Evolutionary conservation across 1,140 invertebrate species (phyloP), one percentile per base, ranked within the genome.

Genomic region (Achatina immaculata): DNA sequence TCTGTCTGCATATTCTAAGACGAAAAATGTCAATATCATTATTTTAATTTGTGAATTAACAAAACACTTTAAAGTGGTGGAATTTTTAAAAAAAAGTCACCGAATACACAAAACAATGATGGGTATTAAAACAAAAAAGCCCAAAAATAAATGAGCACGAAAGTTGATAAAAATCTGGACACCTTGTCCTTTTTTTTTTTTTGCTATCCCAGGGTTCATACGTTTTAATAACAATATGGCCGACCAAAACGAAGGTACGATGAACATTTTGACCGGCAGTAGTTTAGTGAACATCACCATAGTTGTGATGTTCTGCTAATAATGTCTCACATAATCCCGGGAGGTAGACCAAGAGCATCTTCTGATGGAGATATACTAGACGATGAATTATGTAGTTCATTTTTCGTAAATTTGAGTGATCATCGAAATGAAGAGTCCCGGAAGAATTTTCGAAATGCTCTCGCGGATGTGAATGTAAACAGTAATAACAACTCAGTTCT

Each of bases 301-400:
- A 66, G 74, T 78, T 80, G 72, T 82, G 58, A 78, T 45, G 75
- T 71, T 72, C 58, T 80, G 28, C 62, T 65, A 83, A 85, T 78
- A 43, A 85, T 88, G 84, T 83, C 81, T 81, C 79, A 86, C 78
- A 81, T 71, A 77, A 85, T 85, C 58, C 87, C 84, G 55, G 85
- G 83, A 76, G 84, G 86, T 75, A 86, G 87, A 83, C 87, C 83
- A 74, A 81, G 87, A 84, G 82, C 88, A 55, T 85, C 85, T 68
- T 88, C 88, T 66, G 88, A 87, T 76, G 86, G 86, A 51, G 85
- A 87, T 84, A 78, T 86, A 48, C 80, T 88, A 66, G 86, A 89
- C 36, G 85, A 86, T 62, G 83, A 48, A 36, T 72, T 58, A 21
- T 80, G 68, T 72, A 36, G 66, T 34, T 0, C 31, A 11, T 38